Percentiles rank a stretch among this genome's conserved stretches.
Evolutionary conservation across 2,888 invertebrate genomes (phyloP).

Genomic region (Oxytorus armatus): DNA sequence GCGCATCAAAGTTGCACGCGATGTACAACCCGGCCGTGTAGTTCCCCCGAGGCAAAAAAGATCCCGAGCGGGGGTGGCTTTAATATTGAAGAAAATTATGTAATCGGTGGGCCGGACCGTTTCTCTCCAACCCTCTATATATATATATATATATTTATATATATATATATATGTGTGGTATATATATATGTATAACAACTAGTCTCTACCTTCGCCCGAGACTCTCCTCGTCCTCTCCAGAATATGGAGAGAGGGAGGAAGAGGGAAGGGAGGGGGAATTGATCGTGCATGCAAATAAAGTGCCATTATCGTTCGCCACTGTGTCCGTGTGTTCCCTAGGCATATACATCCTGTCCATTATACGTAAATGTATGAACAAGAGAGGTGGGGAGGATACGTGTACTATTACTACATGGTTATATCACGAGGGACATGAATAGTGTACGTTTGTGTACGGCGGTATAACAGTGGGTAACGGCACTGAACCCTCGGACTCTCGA

Average conservation of each 20-base stretch:
- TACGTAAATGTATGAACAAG: conserved; percentile 55
- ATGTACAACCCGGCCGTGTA: conserved; percentile 68
- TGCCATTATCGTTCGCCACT: conserved; percentile 76
- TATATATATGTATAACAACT: conserved; percentile 5
- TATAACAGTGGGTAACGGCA: conserved; percentile 38
- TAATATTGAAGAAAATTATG: conserved; percentile 83
- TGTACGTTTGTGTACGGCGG: conserved; percentile 18
- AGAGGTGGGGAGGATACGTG: conserved; percentile 41
- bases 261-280: conserved; percentile 71
- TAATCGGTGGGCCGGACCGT: conserved; percentile 77
- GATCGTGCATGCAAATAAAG: conserved; percentile 82
- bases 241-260: too few species aligned
- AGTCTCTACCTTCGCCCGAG: conserved; percentile 63
- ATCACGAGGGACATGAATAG: conserved; percentile 28
- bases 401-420: conserved; percentile 33
- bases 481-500: conserved; percentile 46
- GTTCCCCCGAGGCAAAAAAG: conserved; percentile 59
- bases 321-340: conserved; percentile 60
- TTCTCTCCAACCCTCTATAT: conserved; percentile 63
- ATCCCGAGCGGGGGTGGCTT: conserved; percentile 76
- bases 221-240: conserved; percentile 62
- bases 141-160: conserved; percentile 30
- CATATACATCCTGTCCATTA: conserved; percentile 21
- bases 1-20: conserved; percentile 82
- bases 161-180: too few species aligned